These are phyloP conservation scores for Anisognathus igniventris DNA, from an alignment of 2,797 vertebrate genomes.

Conservation along the genomic window DNA sequence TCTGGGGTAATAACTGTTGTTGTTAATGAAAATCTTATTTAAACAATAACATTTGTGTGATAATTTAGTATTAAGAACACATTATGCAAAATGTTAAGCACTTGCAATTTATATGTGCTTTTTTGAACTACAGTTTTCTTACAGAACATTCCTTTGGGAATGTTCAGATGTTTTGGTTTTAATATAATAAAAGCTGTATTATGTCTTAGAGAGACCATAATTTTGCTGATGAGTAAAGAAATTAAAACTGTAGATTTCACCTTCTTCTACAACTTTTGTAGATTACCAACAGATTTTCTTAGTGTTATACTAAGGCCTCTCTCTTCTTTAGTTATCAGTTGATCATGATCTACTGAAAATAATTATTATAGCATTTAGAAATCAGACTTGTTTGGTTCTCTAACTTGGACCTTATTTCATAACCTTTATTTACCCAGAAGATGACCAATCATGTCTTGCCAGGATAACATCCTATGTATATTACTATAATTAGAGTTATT, in stretches of 20 bases:
- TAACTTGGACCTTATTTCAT: slow-evolving; percentile 16
- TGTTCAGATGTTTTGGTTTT: not conserved
- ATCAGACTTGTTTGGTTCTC: not conserved
- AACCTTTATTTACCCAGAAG: slow-evolving; percentile 13
- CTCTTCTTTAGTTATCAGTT: not conserved
- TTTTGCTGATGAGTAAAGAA: not conserved
- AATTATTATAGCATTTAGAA: not conserved
- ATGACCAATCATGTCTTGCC: not conserved
- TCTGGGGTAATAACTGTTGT: not conserved
- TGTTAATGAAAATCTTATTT: not conserved
- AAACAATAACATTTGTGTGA: not conserved
- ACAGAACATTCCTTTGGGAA: not conserved
- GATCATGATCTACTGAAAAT: slow-evolving; percentile 3
- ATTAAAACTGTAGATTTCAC: not conserved
- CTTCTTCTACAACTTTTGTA: not conserved
- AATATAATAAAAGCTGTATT: not conserved
- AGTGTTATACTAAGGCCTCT: not conserved
- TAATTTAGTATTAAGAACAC: not conserved
- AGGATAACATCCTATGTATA: not conserved
- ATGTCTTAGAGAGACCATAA: slow-evolving; percentile 1
- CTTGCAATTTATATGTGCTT: not conserved
- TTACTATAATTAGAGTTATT: not conserved
- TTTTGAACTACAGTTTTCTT: not conserved
- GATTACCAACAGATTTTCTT: slow-evolving; percentile 14
- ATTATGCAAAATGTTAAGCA: not conserved